Evolutionary conservation across 1,140 invertebrate genomes (phyloP).

Genomic region (Pristionchus pacificus): DNA sequence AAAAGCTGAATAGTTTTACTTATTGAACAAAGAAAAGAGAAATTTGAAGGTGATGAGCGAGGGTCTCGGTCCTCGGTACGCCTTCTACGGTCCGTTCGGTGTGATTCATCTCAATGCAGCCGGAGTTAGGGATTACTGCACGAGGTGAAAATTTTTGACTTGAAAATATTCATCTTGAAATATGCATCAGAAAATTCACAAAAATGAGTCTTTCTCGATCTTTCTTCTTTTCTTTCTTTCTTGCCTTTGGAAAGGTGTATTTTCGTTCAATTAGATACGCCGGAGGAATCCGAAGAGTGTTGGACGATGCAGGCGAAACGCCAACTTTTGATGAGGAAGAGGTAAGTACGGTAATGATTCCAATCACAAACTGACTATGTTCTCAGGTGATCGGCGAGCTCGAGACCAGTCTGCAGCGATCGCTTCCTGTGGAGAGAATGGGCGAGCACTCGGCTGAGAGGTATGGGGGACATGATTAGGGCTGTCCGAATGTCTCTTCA

Average conservation of each 20-base stretch:
- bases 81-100: slow-evolving; percentile 86
- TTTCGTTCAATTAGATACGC: slow-evolving; percentile 13
- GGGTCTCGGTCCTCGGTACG: slow-evolving; percentile 87
- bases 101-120: slow-evolving; percentile 90
- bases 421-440: slow-evolving; percentile 19
- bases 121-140: slow-evolving; percentile 62
- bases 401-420: slow-evolving; percentile 1
- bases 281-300: slow-evolving; percentile 7
- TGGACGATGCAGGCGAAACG: slow-evolving; percentile 19
- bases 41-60: slow-evolving; percentile 70
- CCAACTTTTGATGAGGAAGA: slow-evolving; percentile 26
- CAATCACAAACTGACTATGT: neutral
- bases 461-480: too few species aligned
- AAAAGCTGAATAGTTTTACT: too few species aligned
- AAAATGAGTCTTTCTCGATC: neutral
- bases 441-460: slow-evolving; percentile 8
- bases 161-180: too few species aligned
- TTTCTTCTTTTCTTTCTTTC: neutral
- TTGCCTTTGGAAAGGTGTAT: neutral
- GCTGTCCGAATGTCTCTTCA: too few species aligned
- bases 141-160: too few species aligned
- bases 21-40: slow-evolving; percentile 2
- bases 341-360: neutral
- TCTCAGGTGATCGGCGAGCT: slow-evolving; percentile 3
- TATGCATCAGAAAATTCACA: slow-evolving; percentile 6